Base-by-base conservation (phyloP, 2,888 invertebrate species). In the Trimorus sp. region DNA sequence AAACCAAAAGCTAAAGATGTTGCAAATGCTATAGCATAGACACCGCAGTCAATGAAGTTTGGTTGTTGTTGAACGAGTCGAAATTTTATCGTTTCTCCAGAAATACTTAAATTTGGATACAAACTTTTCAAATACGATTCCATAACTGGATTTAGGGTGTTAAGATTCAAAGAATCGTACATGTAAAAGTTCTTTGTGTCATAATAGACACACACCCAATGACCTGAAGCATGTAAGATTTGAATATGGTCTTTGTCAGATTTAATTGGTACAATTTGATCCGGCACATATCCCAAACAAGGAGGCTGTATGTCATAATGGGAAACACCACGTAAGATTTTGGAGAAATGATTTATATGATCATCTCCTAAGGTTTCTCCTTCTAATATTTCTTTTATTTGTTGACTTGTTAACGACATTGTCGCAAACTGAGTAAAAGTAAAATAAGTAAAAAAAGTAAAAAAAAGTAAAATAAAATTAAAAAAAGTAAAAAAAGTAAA, bases 261-360 rank as follows among this genome's bases (percentile, higher is more conserved):
- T 45, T 45, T 60, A 45, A 3, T 9, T 16, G 60, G 60, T 16
- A 45, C 14, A 45, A 45, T 45, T 16, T 26, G 12, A 2, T 60
- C 45, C 11, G 60, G 60, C 15, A 16, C 15, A 16, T 42, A 42
- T 45, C 42, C 60, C 26, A 60, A 45, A 8, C 16, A 26, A 8
- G 60, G 60, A 16, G 42, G 14, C 12, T 45, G 60, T 14, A 60
- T 60, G 2, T 60, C 45, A 16, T 60, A 60, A 60, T 60, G 60
- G 16, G 60, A 60, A 60, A 60, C 45, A 0, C 26, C 26, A 11
- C 45, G 45, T 12, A 60, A 60, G 38, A 60, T 60, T 5, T 16
- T 45, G 2, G 60, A 16, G 45, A 45, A 60, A 26, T 11, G 11
- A 38, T 8, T 45, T 1, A 60, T 60, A 45, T 60, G 60, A 16